phyloP scores from a whole-genome alignment of 2,113 vertebrate genomes.

The Dunckerocampus dactyliophorus region DNA sequence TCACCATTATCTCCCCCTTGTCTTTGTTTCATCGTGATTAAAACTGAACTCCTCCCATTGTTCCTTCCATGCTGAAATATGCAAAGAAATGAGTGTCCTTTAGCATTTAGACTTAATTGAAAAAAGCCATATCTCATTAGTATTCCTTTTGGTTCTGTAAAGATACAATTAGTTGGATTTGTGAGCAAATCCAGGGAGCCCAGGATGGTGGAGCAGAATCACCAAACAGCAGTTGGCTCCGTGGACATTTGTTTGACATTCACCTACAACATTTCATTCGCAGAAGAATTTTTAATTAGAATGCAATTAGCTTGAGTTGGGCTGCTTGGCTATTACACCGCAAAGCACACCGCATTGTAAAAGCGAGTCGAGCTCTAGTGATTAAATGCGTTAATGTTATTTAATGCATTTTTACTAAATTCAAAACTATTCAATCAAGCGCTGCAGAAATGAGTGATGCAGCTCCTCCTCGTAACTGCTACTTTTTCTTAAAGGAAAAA shows the following conservation, averaged over 20 bases:
- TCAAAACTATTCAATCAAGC: neutral
- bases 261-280: constrained; percentile 52
- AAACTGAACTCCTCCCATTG: constrained; percentile 12
- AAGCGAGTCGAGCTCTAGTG: constrained; percentile 39
- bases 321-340: constrained; percentile 24
- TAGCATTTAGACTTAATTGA: constrained; percentile 53
- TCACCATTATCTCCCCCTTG: constrained; percentile 16
- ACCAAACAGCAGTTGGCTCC: constrained; percentile 54
- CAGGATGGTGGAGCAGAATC: constrained; percentile 52
- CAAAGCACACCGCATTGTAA: constrained; percentile 30
- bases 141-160: constrained; percentile 56
- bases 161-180: constrained; percentile 57
- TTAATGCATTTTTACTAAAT: constrained; percentile 26
- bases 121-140: constrained; percentile 58
- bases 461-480: neutral
- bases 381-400: constrained; percentile 40
- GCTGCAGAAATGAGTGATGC: constrained; percentile 4
- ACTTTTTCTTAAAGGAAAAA: too few relatives aligned
- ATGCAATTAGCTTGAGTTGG: constrained; percentile 59
- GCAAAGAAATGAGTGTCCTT: constrained; percentile 34
- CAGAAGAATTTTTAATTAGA: constrained; percentile 74
- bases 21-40: constrained; percentile 33
- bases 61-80: constrained; percentile 3
- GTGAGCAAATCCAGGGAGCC: constrained; percentile 40
- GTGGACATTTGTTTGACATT: constrained; percentile 70